Conservation (phyloP, 2,888 invertebrate species). For the Tetranychus piercei region DNA sequence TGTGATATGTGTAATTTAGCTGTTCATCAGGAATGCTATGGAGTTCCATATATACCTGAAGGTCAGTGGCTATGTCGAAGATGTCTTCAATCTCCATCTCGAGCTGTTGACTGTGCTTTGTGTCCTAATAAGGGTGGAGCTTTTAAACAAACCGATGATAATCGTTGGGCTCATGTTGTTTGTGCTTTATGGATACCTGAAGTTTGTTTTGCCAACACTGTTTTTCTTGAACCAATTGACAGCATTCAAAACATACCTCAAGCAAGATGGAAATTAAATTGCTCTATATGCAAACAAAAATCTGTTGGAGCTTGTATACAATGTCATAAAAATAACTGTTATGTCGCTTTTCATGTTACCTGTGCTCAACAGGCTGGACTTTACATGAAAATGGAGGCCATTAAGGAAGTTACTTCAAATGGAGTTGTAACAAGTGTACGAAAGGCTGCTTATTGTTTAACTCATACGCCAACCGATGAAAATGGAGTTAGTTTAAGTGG, state of each 20-base stretch:
- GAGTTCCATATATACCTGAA: constrained; percentile 82
- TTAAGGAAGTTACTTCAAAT: constrained; percentile 43
- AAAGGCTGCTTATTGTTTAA: constrained; percentile 87
- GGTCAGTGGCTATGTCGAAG: constrained; percentile 93
- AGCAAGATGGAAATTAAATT: constrained; percentile 85
- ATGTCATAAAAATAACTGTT: constrained; percentile 87
- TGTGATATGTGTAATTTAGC: constrained; percentile 99
- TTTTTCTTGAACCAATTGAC: constrained; percentile 89
- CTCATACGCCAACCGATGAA: constrained; percentile 56
- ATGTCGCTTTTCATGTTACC: constrained; percentile 92
- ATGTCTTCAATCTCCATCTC: constrained; percentile 85
- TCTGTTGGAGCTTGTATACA: constrained; percentile 92
- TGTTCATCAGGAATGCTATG: constrained; percentile 55
- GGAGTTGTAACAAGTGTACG: constrained; percentile 63
- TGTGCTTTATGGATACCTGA: constrained; percentile 99
- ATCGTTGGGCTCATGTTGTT: constrained; percentile 93
- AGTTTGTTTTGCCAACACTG: constrained; percentile 89
- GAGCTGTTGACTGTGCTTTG: constrained; percentile 87
- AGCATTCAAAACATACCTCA: constrained; percentile 87
- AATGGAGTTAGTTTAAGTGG: constrained; percentile 16
- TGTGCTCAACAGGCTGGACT: constrained; percentile 86
- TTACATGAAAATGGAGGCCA: constrained; percentile 90
- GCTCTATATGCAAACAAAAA: constrained; percentile 85
- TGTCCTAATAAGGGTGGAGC: constrained; percentile 97
- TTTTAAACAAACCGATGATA: constrained; percentile 89